Evolutionary conservation across 2,888 invertebrate species (phyloP), one percentile per base, ranked within the genome.

Genomic region (Drosophila limbata): DNA sequence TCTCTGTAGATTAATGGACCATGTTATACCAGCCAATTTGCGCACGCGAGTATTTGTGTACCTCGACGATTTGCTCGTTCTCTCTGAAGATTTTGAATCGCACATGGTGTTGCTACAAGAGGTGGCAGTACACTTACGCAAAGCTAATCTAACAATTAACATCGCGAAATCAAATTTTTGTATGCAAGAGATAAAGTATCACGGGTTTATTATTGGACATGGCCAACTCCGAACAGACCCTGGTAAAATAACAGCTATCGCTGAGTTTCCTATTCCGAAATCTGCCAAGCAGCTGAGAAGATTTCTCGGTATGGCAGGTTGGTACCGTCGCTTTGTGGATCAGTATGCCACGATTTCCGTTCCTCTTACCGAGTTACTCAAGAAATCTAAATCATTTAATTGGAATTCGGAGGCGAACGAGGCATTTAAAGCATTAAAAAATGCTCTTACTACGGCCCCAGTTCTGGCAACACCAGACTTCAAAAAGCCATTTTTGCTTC

Each of bases 271-370:
- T 6, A 31, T 37, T n/a, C 37, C 37, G 6, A 37, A 37, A 6
- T 0, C 37, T 5, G 37, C 5, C 4, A 37, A 37, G n/a, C 55
- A 55, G n/a, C 17, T 55, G 11, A 35, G 64, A 3, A 31, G 59
- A 9, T 59, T 59, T 17, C 13, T 65, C 8, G 52, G 52, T 0
- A 31, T 65, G 1, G 10, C 51, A 0, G 57, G 57, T 6, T 64
- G 59, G 51, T 57, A 57, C 17, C 39, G 57, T 3, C 31, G 64
- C 6, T 57, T 64, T 17, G 55, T 55, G 2, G 55, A 63, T 28
- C 55, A 57, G 31, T 51, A 57, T 11, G 35, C 35, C 3, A n/a
- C 35, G 4, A 13, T n/a, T 3, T 13, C 44, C 19, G 52, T 42
- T n/a, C 50, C 44, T 1, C 5, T 37, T n/a, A 64, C 56, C 1